Conservation (phyloP, 2,797 vertebrate genomes). For the Hozukius guyotensis region DNA sequence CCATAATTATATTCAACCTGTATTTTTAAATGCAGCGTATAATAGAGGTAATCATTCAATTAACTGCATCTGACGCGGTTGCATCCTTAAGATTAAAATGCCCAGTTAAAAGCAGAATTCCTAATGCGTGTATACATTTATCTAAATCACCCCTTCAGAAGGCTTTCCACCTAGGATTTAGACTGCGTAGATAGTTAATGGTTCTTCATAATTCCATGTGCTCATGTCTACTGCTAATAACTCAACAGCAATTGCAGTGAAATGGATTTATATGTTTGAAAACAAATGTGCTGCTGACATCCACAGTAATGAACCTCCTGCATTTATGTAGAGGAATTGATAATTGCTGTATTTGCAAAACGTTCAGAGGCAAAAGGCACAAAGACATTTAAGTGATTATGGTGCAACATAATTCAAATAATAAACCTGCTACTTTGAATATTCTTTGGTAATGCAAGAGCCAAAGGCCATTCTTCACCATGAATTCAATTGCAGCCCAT, state of each 20-base stretch:
- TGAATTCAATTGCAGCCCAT: conserved; percentile 39
- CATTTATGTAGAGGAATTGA: conserved; percentile 32
- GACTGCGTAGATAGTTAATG: conserved; percentile 30
- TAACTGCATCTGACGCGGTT: neutral
- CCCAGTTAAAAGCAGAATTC: conserved; percentile 23
- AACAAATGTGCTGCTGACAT: conserved; percentile 20
- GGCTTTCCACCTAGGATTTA: conserved; percentile 24
- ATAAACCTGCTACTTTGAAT: conserved; percentile 45
- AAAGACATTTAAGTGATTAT: conserved; percentile 38
- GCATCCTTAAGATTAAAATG: conserved; percentile 1
- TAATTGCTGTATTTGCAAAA: conserved; percentile 31
- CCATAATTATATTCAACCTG: conserved; percentile 3
- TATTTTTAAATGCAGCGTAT: conserved; percentile 9
- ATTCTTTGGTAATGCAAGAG: conserved; percentile 27
- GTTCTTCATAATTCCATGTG: conserved; percentile 40
- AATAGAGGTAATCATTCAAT: conserved; percentile 27
- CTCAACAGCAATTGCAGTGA: conserved; percentile 43
- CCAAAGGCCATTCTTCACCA: conserved; percentile 33
- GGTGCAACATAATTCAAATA: conserved; percentile 40
- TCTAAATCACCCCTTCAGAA: conserved; percentile 32
- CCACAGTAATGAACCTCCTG: conserved; percentile 31
- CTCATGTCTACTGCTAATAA: conserved; percentile 44
- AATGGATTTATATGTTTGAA: conserved; percentile 24
- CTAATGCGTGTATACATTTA: conserved; percentile 37
- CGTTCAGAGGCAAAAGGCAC: conserved; percentile 22